Base-by-base conservation (phyloP, 2,797 vertebrate species). In the Myiothlypis coronata region DNA sequence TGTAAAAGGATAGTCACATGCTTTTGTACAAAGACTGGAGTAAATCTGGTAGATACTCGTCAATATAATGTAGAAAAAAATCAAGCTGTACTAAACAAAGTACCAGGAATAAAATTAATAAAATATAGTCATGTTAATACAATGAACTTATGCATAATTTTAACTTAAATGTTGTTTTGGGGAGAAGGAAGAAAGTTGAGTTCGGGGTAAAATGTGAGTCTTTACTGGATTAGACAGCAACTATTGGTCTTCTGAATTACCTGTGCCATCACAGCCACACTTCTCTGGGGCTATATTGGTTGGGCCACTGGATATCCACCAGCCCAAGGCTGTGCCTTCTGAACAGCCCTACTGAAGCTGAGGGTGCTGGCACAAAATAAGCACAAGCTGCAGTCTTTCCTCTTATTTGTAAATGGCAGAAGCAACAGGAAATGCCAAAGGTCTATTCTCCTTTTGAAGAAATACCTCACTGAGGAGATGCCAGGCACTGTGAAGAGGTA, bases 381-480 rank as follows among this genome's bases (percentile, higher is more conserved):
- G 10, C 1, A 6, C 0, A 4, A 77, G 22, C 13, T 3, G 2
- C 60, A 77, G 21, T 9, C 14, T 83, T 83, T 52, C 4, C 17
- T 60, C 67, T 49, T 47, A 8, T 34, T 53, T 87, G 27, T 67
- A 27, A 71, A 60, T 15, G 27, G 28, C 17, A 80, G 41, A 50
- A 89, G 17, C n/a, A 61, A 26, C 11, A 67, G 44, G 50, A 19
- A 65, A 56, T 34, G n/a, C 21, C 17, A 43, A 81, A 76, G 4
- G 2, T 7, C 30, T 44, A 8, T 2, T 2, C 32, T 55, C 26
- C 24, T 63, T 37, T 50, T 1, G 4, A 72, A 74, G 55, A 68
- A 65, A 19, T 16, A 52, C 13, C 8, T 52, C 37, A 76, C 19
- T 0, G 0, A 67, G 39, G 28, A 67, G 49, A 55, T 4, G 2